Evolutionary conservation across 1,140 invertebrate species (phyloP).

Genomic region (Drosophila trapezifrons): DNA sequence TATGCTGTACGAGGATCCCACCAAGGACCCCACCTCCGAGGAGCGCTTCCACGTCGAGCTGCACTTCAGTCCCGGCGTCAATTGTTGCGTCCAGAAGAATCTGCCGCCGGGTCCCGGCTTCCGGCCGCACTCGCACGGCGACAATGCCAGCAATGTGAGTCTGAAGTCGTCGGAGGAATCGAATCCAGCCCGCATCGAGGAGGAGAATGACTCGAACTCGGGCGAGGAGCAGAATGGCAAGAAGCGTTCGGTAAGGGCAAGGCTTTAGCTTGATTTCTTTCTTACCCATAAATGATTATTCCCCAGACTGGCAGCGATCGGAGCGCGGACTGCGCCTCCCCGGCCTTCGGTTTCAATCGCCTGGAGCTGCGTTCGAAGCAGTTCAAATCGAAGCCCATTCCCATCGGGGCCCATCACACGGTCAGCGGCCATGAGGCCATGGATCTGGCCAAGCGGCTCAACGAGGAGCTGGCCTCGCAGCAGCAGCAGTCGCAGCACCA

Average conservation of each 20-base stretch:
- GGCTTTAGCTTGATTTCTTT: too few species aligned
- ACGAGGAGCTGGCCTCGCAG: conserved; percentile 88
- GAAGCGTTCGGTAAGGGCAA: conserved; percentile 28
- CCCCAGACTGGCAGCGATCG: not conserved
- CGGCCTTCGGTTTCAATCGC: conserved; percentile 58
- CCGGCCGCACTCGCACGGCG: conserved; percentile 94
- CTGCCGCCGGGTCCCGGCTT: conserved; percentile 96
- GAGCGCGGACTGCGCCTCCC: conserved; percentile 5
- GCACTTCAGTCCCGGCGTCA: conserved; percentile 98
- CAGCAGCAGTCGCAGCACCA: conserved; percentile 56
- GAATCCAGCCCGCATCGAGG: conserved; percentile 88
- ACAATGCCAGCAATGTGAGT: conserved; percentile 82
- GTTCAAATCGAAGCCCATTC: conserved; percentile 87
- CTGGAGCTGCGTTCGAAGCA: conserved; percentile 60
- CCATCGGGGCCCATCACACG: conserved; percentile 89
- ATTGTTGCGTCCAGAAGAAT: conserved; percentile 97
- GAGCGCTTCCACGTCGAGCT: conserved; percentile 98
- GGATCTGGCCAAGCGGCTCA: conserved; percentile 89
- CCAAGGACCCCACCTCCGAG: conserved; percentile 95
- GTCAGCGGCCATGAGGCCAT: conserved; percentile 91
- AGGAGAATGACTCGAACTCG: conserved; percentile 86
- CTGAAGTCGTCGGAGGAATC: conserved; percentile 67
- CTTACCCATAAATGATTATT: too few species aligned
- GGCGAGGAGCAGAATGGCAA: conserved; percentile 60
- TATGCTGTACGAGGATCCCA: conserved; percentile 99